Evolutionary conservation across 2,888 invertebrate genomes (phyloP), one percentile per base, ranked within the genome.

Genomic region (Lasioglossum villosulum): DNA sequence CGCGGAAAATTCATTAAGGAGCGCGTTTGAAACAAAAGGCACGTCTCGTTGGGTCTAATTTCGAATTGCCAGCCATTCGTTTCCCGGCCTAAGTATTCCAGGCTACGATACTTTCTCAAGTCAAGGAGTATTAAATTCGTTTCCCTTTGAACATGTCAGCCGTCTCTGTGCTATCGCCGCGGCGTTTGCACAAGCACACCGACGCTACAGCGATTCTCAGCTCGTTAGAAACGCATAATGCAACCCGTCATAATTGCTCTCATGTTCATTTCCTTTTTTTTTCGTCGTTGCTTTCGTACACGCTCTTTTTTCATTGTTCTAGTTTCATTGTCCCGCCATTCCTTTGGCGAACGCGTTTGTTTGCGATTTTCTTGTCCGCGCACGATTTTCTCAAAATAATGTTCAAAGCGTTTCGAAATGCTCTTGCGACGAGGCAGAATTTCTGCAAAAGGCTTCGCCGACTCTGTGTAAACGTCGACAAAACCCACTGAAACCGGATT

Each of bases 121-220:
- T 81, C 86, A 66, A 85, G 77, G 71, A 71, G 78, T 80, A 80
- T 86, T 71, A 80, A 78, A 76, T 71, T 75, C 81, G 72, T 79
- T 86, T 75, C 80, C 87, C 84, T 87, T 87, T 87, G 84, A 84
- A 78, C 75, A 37, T 66, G 83, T 77, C 80, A 16, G 34, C 73
- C 78, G 70, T 70, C 75, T 78, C 80, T 72, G 56, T 37, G 48
- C 79, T 34, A 79, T 86, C 75, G 77, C 34, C 52, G 68, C 52
- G 45, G 39, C 82, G 80, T 87, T 87, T 84, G 75, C 82, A 52
- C 70, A 82, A 84, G 76, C 77, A 77, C 77, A 72, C 72, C 75
- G 72, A 66, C 80, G 74, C 77, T 68, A 66, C 80, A 76, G 78
- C 80, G 85, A 85, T 78, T 81, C 87, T 75, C 85, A 77, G 77